Conservation (phyloP, 2,888 invertebrate genomes). For the Megamerina dolium region DNA sequence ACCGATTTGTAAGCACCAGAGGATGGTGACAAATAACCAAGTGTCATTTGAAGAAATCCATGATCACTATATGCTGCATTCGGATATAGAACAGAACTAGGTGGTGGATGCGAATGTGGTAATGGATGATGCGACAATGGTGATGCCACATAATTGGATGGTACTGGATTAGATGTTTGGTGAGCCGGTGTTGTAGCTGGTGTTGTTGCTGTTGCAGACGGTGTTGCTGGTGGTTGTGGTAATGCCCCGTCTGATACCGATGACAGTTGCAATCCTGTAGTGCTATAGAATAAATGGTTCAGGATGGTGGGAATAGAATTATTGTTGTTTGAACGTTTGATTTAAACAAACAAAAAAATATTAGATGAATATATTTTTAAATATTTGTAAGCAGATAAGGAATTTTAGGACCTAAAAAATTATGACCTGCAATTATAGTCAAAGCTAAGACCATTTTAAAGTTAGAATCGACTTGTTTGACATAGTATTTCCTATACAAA, state of each 20-base stretch:
- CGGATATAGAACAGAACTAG: conserved; percentile 43
- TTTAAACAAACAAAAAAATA: too few species aligned
- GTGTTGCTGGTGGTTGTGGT: conserved; percentile 1
- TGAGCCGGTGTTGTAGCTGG: conserved; percentile 11
- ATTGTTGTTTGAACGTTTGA: too few species aligned
- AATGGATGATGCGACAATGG: conserved; percentile 18
- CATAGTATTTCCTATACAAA: too few species aligned
- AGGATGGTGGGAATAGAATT: conserved; percentile 1
- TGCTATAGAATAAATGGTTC: too few species aligned
- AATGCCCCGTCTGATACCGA: neutral
- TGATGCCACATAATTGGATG: conserved; percentile 24
- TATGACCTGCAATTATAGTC: too few species aligned
- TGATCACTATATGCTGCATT: conserved; percentile 47
- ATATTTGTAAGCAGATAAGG: too few species aligned
- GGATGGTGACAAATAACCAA: conserved; percentile 61
- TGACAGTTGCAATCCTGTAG: neutral
- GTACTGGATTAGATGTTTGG: conserved; percentile 16
- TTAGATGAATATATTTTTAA: too few species aligned
- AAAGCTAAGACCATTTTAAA: too few species aligned
- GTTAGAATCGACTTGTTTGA: too few species aligned
- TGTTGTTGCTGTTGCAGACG: conserved; percentile 2
- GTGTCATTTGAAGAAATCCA: conserved; percentile 63
- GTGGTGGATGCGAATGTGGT: conserved; percentile 26
- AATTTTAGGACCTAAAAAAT: too few species aligned
- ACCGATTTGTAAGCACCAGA: conserved; percentile 64